Evolutionary conservation across 2,888 invertebrate genomes (phyloP), one percentile per base, ranked within the genome.

Genomic region (Antheraea yamamai): DNA sequence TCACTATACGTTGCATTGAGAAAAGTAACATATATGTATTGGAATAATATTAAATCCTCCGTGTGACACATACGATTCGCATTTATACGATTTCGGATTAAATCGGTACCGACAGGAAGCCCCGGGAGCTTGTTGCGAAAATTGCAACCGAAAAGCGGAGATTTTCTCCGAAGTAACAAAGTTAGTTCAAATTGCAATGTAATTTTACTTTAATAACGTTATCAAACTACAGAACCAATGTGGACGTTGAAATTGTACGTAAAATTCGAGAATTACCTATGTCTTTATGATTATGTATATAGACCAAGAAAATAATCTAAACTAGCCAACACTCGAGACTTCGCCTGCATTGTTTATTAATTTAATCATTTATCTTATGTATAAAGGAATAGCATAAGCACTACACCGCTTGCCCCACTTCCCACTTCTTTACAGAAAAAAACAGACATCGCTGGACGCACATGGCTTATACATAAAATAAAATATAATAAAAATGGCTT

Each of bases 91-190:
- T 58, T 72, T 72, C 74, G 47, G 74, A 71, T 75, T 75, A 75
- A 75, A 75, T 61, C 71, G 74, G 30, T 58, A 72, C 74, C 72
- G 72, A 72, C 61, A 75, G 74, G 72, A 72, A 75, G 71, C 58
- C 74, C 74, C 72, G 71, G n/a, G 71, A 71, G 61, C 72, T 47
- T 61, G 70, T 23, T 47, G 72, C 74, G 74, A 72, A 75, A 75
- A 75, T 72, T 75, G 71, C 61, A 72, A 61, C 39, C 58, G 74
- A 75, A 75, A 75, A 75, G 74, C 20, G 61, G 74, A 75, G 74
- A 72, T 72, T 75, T 75, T 16, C 71, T 71, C 58, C 26, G 14
- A 75, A 75, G 58, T 71, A 47, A 72, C 26, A 47, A 64, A 71
- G 72, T 72, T n/a, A 58, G 61, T 61, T 74, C 74, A 71, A 71